phyloP scores from a whole-genome alignment of 2,113 vertebrate genomes.

The Petroica traversi region DNA sequence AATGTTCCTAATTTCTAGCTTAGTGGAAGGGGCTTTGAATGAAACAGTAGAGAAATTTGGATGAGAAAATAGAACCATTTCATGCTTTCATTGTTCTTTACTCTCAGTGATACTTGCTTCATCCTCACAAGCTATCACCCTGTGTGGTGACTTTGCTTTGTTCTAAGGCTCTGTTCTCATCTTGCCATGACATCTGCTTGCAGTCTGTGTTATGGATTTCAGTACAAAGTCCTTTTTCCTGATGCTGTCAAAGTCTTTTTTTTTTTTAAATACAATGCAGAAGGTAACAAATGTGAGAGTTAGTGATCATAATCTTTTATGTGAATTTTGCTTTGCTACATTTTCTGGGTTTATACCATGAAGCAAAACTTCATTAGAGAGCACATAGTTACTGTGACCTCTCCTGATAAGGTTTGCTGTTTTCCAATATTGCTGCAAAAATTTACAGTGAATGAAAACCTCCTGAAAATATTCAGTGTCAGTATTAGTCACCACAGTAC shows the following conservation, averaged over 20 bases:
- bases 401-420: not conserved
- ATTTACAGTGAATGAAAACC: not conserved
- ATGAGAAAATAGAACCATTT: not conserved
- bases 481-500: not conserved
- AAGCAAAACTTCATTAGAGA: not conserved
- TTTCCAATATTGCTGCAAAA: not conserved
- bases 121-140: not conserved
- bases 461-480: not conserved
- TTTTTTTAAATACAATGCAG: not conserved
- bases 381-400: not conserved
- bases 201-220: not conserved
- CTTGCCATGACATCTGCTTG: not conserved
- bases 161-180: not conserved
- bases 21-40: not conserved
- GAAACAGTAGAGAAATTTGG: not conserved
- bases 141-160: not conserved
- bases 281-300: not conserved
- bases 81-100: not conserved
- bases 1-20: not conserved
- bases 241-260: not conserved
- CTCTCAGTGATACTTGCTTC: not conserved
- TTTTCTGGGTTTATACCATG: not conserved
- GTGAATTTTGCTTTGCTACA: slow-evolving; percentile 4
- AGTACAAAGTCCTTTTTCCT: not conserved
- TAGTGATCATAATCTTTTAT: not conserved